A percentile compares a stretch with the other conserved stretches of the same genome.
Conservation (phyloP, 2,113 vertebrate genomes). For the Calidris pygmaea region DNA sequence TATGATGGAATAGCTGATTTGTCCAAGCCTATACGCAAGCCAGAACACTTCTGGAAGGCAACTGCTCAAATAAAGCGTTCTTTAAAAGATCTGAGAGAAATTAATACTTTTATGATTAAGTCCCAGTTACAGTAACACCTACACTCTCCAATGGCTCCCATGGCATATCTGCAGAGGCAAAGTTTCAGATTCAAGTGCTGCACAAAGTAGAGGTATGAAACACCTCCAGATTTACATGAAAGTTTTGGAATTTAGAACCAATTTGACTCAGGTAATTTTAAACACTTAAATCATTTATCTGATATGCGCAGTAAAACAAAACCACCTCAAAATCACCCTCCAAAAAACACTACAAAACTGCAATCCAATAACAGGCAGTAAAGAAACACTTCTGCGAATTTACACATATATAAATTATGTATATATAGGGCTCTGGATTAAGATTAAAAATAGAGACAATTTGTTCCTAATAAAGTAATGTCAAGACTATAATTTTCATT, state of each 20-base stretch:
- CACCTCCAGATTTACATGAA: not conserved
- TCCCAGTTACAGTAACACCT: not conserved
- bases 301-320: not conserved
- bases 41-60: not conserved
- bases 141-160: not conserved
- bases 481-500: not conserved
- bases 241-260: not conserved
- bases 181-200: not conserved
- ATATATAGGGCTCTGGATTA: not conserved
- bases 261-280: not conserved
- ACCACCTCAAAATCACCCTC: not conserved
- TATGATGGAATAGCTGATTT: not conserved
- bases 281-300: not conserved
- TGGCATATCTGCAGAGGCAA: accelerated
- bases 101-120: not conserved
- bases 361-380: not conserved
- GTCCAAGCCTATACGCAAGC: not conserved
- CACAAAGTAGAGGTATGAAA: not conserved
- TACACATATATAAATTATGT: accelerated
- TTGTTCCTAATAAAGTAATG: not conserved
- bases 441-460: not conserved
- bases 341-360: not conserved
- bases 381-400: not conserved
- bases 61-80: not conserved
- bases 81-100: not conserved